Conservation (phyloP, 2,113 vertebrate species). For the Triplophysa tibetana region DNA sequence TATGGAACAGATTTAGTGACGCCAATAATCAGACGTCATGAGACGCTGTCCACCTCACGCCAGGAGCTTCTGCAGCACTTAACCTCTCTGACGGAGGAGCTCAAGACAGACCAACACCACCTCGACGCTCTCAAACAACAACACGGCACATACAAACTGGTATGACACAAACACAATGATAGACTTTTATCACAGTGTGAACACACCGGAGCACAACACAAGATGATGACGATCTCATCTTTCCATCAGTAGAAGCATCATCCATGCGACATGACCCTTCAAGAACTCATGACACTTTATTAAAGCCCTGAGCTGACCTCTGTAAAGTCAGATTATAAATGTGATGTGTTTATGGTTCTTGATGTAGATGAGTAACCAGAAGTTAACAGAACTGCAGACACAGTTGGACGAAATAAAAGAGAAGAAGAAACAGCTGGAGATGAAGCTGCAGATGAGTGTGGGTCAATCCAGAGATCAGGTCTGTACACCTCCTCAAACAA, state of each 20-base stretch:
- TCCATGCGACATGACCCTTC: too few relatives aligned
- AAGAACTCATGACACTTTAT: too few relatives aligned
- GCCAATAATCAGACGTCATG: conserved; percentile 69
- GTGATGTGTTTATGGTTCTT: conserved; percentile 33
- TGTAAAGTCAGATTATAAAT: not conserved
- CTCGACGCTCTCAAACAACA: conserved; percentile 68
- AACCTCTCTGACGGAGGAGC: conserved; percentile 63
- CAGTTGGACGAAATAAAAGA: conserved; percentile 64
- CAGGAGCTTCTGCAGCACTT: conserved; percentile 69
- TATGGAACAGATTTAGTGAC: conserved; percentile 57
- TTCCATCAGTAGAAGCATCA: too few relatives aligned
- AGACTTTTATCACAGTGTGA: too few relatives aligned
- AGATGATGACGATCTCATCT: too few relatives aligned
- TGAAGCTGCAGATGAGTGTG: conserved; percentile 60
- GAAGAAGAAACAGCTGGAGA: conserved; percentile 67
- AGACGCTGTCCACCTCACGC: conserved; percentile 68
- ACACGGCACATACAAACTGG: conserved; percentile 63
- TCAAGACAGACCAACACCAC: conserved; percentile 61
- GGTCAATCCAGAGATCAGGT: conserved; percentile 70
- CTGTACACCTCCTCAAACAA: not conserved
- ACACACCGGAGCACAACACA: too few relatives aligned
- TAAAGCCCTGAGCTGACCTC: too few relatives aligned
- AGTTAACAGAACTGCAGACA: conserved; percentile 71
- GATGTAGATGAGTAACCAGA: conserved; percentile 65
- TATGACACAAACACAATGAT: conserved; percentile 42